Conservation (phyloP, 2,113 vertebrate species). For the Paratilapia polleni region DNA sequence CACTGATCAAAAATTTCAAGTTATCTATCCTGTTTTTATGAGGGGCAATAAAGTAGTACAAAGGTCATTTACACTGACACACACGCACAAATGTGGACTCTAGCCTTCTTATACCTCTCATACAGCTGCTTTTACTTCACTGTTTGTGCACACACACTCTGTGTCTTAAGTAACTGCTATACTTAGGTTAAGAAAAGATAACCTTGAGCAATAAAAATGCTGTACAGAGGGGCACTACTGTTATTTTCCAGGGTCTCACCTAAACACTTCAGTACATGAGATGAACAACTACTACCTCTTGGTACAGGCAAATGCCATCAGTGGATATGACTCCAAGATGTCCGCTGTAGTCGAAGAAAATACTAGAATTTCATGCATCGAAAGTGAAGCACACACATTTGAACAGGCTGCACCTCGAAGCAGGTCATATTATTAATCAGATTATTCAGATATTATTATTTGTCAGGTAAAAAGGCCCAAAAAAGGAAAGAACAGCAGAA, state of each 20-base stretch:
- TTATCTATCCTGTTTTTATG: constrained; percentile 48
- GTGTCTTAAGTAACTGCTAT: neutral
- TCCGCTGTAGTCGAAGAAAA: neutral
- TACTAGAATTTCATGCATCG: no score
- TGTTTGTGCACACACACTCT: neutral
- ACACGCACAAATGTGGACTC: neutral
- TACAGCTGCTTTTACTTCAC: neutral
- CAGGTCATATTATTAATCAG: no score
- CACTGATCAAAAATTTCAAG: constrained; percentile 14
- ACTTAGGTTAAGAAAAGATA: neutral
- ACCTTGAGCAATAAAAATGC: neutral
- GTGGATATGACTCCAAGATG: neutral
- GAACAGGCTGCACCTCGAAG: no score
- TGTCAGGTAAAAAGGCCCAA: no score
- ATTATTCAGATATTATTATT: no score
- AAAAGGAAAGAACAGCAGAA: no score
- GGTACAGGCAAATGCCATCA: neutral
- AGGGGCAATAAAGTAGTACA: constrained; percentile 70
- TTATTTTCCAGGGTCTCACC: neutral
- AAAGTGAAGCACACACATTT: no score
- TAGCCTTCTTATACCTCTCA: neutral
- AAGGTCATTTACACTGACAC: constrained; percentile 50
- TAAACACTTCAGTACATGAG: neutral
- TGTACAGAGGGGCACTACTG: neutral
- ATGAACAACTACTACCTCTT: neutral